Evolutionary conservation across 1,140 invertebrate species (phyloP), one percentile per base, ranked within the genome.

Genomic region (Drosophila parvula): DNA sequence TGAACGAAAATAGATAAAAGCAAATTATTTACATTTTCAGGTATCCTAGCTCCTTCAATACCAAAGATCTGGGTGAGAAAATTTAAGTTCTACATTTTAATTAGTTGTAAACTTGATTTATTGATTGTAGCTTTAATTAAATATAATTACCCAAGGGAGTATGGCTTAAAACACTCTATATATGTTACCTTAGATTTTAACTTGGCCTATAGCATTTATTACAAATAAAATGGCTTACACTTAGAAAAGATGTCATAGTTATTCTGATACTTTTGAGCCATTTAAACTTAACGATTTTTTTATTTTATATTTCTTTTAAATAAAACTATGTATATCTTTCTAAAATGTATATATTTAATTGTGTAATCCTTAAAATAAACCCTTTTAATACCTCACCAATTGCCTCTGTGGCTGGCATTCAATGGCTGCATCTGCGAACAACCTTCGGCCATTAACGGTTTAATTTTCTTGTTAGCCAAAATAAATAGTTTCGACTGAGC

Each of bases 401-500:
- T 57, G 7, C 12, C 34, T 44, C 18, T 41, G 11, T 18, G 16
- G 4, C 12, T 56, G 16, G 32, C 28, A 32, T 68, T 58, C 12
- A 71, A 58, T 28, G 32, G 27, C 65, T 48, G 50, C 45, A 36
- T 43, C 6, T 14, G 27, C 47, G 62, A 14, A 36, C 47, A 74
- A 78, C 74, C 79, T 81, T 81, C 48, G 60, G 32, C 43, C 77
- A 69, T 81, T 78, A 81, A 61, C 58, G 34, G 32, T 34, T 65
- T 57, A 61, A 79, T 75, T 70, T 65, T 36, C 48, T 74, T 58
- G 59, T 67, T 67, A 30, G 44, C 34, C 62, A 34, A 74, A 74
- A 74, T 40, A 81, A 78, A 81, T 74, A 74, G 61, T 67, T 38
- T 74, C 57, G 45, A 32, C 44, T 59, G 43, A 43, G 36, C 12